Evolutionary conservation across 2,113 vertebrate species (phyloP), one percentile per base, ranked within the genome.

Genomic region (Lophura nycthemera): DNA sequence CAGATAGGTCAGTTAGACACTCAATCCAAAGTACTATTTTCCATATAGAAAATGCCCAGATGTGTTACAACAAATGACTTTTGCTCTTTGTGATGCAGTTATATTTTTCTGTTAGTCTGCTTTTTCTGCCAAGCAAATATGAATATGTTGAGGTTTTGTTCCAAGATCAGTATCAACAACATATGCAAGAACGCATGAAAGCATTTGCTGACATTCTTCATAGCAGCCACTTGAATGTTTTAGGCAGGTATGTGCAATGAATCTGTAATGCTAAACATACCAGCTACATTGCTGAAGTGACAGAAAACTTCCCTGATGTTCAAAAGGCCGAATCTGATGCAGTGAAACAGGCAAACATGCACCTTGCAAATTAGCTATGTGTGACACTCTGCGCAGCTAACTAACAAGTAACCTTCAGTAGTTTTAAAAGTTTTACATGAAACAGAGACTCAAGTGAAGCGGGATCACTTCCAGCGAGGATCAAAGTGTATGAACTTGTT

Each of bases 111-210:
- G 6, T 29, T 24, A 73, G 29, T 14, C 30, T 47, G 19, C 0
- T 65, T 60, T 43, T 85, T 20, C 36, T 88, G 67, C 48, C 75
- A 93, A 34, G 29, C 32, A 27, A 87, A 69, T 13, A 64, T 7
- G 10, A 92, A 24, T 64, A 85, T 71, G 72, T 61, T 60, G 43
- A 82, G 79, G 54, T 82, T 92, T 76, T 86, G 60, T 48, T 93
- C 86, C 64, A 83, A 93, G 72, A 80, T 34, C 60, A 45, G 42
- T 65, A 88, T 36, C 75, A 85, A 61, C 14, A 90, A 60, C 54
- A 52, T 13, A 36, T 48, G 72, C 70, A 67, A 38, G 90, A 87
- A 34, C 17, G 47, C 48, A 89, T 13, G 29, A 42, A 91, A 92
- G 78, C 65, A 75, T 67, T 71, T 82, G 59, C 34, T 69, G 75